Percentiles rank a stretch among this genome's conserved stretches.
These are phyloP conservation scores for Hirtodrosophila cameraria DNA, from an alignment of 2,888 invertebrate genomes.

Conservation along the genomic window DNA sequence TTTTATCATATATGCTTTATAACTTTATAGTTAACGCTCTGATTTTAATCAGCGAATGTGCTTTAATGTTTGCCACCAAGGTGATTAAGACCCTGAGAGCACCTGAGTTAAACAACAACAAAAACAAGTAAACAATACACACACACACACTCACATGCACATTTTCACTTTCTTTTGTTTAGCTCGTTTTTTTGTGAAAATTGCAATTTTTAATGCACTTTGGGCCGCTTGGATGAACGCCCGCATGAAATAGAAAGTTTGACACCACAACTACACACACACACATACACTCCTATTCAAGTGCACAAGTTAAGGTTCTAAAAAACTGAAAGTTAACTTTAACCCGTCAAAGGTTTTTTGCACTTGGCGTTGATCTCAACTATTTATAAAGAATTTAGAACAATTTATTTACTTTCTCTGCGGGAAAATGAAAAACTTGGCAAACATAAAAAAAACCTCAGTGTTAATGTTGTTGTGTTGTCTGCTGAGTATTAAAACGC, in stretches of 20 bases:
- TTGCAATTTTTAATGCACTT: conserved; percentile 74
- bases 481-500: conserved; percentile 69
- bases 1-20: conserved; percentile 16
- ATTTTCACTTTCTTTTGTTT: conserved; percentile 74
- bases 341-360: conserved; percentile 37
- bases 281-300: too few relatives aligned
- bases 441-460: conserved; percentile 50
- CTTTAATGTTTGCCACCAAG: conserved; percentile 28
- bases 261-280: neutral
- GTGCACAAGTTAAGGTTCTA: conserved; percentile 14
- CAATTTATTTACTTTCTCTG: conserved; percentile 67
- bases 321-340: conserved; percentile 66
- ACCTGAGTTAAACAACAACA: conserved; percentile 22
- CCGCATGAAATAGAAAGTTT: conserved; percentile 74
- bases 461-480: conserved; percentile 23
- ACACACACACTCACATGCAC: conserved; percentile 14
- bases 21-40: neutral
- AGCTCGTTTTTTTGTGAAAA: conserved; percentile 49
- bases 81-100: conserved; percentile 40
- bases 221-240: conserved; percentile 44
- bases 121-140: conserved; percentile 15
- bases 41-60: conserved; percentile 51
- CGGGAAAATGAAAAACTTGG: conserved; percentile 55
- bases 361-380: conserved; percentile 9
- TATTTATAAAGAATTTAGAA: conserved; percentile 66